phyloP scores from a whole-genome alignment of 2,113 vertebrate species.

The Sinocyclocheilus grahami region DNA sequence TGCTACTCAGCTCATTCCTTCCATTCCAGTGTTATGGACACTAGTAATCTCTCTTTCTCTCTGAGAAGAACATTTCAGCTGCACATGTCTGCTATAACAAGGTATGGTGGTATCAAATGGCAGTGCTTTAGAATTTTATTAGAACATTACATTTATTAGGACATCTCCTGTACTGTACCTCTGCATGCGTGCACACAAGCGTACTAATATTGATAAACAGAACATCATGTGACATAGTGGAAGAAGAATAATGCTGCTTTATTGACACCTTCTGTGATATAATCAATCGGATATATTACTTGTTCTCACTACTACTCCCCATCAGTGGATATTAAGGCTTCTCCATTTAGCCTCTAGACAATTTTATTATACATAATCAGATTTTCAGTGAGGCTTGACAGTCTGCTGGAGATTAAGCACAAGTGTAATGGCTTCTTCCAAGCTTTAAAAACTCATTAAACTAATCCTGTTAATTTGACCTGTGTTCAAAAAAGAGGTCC shows the following conservation, averaged over 20 bases:
- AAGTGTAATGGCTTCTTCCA: constrained; percentile 49
- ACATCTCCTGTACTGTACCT: background rate
- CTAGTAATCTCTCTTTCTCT: constrained; percentile 3
- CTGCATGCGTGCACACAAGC: background rate
- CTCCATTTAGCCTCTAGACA: constrained; percentile 50
- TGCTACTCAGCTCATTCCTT: background rate
- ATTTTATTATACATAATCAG: constrained; percentile 58
- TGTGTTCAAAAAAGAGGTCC: constrained; percentile 31
- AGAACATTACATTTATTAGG: background rate
- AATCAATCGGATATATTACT: constrained; percentile 49
- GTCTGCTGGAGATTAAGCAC: constrained; percentile 50
- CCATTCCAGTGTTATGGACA: constrained; percentile 31
- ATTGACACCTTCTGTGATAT: constrained; percentile 55
- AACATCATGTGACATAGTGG: constrained; percentile 23
- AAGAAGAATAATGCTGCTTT: constrained; percentile 39
- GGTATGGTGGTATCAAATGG: constrained; percentile 38
- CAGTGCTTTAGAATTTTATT: constrained; percentile 23
- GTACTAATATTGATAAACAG: constrained; percentile 37
- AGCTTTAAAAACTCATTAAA: constrained; percentile 48
- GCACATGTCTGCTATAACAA: background rate
- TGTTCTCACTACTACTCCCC: constrained; percentile 47
- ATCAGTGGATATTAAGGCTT: constrained; percentile 55
- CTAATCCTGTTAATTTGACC: constrained; percentile 51
- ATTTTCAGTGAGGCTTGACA: constrained; percentile 45
- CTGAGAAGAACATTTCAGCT: background rate